Evolutionary conservation across 2,113 vertebrate genomes (phyloP).

Genomic region (Mormyrus lacerda): DNA sequence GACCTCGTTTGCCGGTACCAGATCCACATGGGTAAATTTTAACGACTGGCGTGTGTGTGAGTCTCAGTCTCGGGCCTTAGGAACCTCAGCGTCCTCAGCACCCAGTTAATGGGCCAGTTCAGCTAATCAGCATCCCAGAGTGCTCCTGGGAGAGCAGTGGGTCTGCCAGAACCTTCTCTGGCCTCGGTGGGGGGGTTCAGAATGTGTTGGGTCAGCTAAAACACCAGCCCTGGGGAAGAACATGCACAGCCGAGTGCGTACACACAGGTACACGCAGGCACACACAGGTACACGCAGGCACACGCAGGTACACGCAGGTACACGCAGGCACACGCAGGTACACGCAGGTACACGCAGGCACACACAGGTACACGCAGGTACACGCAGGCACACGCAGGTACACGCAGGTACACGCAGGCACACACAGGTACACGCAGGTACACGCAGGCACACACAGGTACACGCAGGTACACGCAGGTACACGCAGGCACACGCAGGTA

Average conservation of each 20-base stretch:
- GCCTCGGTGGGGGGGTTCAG: background rate
- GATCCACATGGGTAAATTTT: background rate
- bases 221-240: background rate
- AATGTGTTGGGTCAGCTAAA: background rate
- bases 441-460: background rate
- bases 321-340: no score
- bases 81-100: background rate
- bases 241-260: background rate
- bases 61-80: background rate
- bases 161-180: background rate
- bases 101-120: background rate
- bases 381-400: no score
- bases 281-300: background rate
- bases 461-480: background rate
- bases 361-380: background rate
- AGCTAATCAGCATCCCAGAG: background rate
- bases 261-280: background rate
- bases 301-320: background rate
- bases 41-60: no score
- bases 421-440: background rate
- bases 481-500: no score
- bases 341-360: background rate
- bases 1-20: background rate
- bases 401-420: background rate
- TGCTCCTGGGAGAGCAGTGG: background rate